phyloP scores from a whole-genome alignment of 2,888 invertebrate genomes.

The Limnephilus rhombicus region DNA sequence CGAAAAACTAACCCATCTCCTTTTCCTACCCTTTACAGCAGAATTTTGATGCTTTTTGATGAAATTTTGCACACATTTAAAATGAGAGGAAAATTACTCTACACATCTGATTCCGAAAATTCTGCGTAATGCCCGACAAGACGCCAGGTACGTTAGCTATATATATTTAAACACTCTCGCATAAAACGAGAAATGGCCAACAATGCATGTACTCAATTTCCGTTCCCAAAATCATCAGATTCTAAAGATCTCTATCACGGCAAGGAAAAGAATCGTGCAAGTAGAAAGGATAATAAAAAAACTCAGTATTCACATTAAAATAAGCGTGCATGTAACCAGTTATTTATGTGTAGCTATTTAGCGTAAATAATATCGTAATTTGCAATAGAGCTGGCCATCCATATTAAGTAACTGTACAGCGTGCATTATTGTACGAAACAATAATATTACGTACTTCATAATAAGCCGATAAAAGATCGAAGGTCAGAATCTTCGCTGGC shows the following conservation, averaged over 20 bases:
- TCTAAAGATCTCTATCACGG: no score
- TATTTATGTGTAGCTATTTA: constrained; percentile 28
- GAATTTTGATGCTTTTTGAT: no score
- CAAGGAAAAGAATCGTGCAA: background rate
- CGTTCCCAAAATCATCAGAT: background rate
- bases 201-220: no score
- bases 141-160: no score
- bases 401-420: constrained; percentile 14
- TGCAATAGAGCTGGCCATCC: constrained; percentile 6
- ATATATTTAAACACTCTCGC: no score
- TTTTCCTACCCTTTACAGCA: no score
- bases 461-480: constrained; percentile 35
- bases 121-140: no score
- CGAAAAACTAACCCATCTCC: no score
- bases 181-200: no score
- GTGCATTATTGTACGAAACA: constrained; percentile 33
- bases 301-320: background rate
- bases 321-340: constrained; percentile 11
- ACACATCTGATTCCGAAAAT: no score
- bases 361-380: constrained; percentile 25
- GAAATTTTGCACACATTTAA: no score
- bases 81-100: no score
- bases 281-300: background rate
- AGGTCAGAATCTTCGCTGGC: constrained; percentile 7
- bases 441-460: constrained; percentile 43